Conservation (phyloP, 2,888 invertebrate genomes). For the Nycteola revayana region DNA sequence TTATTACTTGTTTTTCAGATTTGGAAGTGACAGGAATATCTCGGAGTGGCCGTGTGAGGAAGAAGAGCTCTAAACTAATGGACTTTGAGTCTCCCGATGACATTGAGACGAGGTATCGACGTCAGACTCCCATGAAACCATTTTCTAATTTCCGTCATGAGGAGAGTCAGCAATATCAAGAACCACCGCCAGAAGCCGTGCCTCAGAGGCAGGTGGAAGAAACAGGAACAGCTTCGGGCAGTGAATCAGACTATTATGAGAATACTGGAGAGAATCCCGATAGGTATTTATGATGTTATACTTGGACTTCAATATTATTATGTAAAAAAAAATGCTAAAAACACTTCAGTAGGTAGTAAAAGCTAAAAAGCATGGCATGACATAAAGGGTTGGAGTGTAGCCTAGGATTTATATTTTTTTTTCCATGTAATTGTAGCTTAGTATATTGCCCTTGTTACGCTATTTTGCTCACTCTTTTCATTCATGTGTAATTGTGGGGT, state of each 20-base stretch:
- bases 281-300: too few relatives aligned
- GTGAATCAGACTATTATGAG: constrained; percentile 74
- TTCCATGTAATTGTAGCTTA: too few relatives aligned
- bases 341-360: too few relatives aligned
- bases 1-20: too few relatives aligned
- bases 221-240: constrained; percentile 61
- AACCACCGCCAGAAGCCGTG: constrained; percentile 6
- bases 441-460: too few relatives aligned
- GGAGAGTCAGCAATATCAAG: constrained; percentile 47
- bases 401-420: too few relatives aligned
- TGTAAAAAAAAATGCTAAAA: too few relatives aligned
- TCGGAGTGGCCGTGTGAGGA: constrained; percentile 93
- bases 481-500: too few relatives aligned
- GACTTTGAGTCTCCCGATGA: constrained; percentile 97
- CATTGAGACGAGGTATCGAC: constrained; percentile 83
- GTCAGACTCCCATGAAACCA: constrained; percentile 62
- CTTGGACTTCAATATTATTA: too few relatives aligned
- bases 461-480: too few relatives aligned
- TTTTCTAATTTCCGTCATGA: constrained; percentile 50
- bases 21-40: constrained; percentile 93
- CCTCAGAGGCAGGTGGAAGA: constrained; percentile 50
- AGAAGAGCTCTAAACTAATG: constrained; percentile 96
- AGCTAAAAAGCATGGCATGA: too few relatives aligned
- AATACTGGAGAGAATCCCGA: constrained; percentile 69
- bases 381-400: too few relatives aligned